Conservation (phyloP, 2,797 vertebrate species). For the Avahi laniger region DNA sequence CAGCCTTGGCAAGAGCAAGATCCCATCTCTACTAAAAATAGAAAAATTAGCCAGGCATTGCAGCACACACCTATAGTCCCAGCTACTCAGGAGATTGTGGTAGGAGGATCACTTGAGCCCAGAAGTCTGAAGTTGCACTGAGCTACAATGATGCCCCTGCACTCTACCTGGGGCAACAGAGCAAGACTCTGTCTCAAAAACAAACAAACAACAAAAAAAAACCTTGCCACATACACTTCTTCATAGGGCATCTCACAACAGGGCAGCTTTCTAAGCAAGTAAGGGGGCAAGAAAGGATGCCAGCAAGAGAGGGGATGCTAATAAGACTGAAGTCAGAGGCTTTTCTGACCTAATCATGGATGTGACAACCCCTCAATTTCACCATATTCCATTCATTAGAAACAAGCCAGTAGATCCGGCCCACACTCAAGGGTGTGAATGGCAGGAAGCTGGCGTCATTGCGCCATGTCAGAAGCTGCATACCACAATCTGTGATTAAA, state of each 20-base stretch:
- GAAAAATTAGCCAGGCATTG: too few species aligned
- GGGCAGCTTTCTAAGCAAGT: background rate
- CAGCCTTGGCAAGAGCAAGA: too few species aligned
- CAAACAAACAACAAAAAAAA: background rate
- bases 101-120: background rate
- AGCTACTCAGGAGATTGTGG: too few species aligned
- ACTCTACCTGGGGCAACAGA: background rate
- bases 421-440: background rate
- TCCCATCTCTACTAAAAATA: too few species aligned
- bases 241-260: background rate
- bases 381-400: background rate
- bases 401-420: background rate
- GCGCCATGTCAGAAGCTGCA: slow-evolving; percentile 11
- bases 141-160: background rate
- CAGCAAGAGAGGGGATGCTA: background rate
- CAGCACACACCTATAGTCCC: too few species aligned
- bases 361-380: background rate
- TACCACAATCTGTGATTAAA: background rate
- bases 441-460: background rate
- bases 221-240: background rate
- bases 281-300: background rate
- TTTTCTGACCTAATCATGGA: background rate
- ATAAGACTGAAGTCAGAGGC: background rate
- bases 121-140: background rate
- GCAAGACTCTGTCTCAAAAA: background rate